These are phyloP conservation scores for Halichoerus grypus DNA, from an alignment of 2,113 vertebrate genomes.

Conservation along the genomic window DNA sequence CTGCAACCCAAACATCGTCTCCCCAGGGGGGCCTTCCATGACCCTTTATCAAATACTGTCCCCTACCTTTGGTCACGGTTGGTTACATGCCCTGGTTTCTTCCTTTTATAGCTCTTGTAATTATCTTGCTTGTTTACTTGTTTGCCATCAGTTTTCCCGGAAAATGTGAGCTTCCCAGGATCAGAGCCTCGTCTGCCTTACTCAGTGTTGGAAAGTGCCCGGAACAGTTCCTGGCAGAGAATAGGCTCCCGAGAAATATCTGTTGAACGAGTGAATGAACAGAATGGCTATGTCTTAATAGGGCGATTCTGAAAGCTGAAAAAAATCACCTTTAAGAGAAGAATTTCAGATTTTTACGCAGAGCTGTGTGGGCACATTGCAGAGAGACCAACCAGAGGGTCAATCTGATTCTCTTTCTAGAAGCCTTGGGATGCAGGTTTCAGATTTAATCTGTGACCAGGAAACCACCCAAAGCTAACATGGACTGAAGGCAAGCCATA, in stretches of 20 bases:
- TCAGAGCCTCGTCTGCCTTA: background rate
- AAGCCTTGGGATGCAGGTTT: background rate
- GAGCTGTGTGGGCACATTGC: rapidly evolving
- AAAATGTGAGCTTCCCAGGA: background rate
- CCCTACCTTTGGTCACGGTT: background rate
- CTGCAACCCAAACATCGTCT: background rate
- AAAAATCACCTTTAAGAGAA: background rate
- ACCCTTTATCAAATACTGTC: background rate
- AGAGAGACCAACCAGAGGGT: background rate
- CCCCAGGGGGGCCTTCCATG: background rate
- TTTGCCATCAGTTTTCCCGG: background rate
- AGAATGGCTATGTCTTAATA: background rate
- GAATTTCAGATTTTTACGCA: background rate
- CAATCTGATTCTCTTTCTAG: background rate
- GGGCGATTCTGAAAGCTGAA: background rate
- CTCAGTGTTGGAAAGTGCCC: background rate
- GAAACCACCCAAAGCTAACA: background rate
- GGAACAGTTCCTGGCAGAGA: background rate
- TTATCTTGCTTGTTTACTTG: background rate
- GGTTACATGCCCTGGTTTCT: background rate
- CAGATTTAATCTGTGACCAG: background rate
- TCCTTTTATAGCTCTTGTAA: background rate
- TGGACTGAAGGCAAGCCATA: background rate
- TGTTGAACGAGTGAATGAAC: background rate
- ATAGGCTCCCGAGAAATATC: background rate